phyloP scores from a whole-genome alignment of 2,888 invertebrate genomes.

The Acleris emargana region DNA sequence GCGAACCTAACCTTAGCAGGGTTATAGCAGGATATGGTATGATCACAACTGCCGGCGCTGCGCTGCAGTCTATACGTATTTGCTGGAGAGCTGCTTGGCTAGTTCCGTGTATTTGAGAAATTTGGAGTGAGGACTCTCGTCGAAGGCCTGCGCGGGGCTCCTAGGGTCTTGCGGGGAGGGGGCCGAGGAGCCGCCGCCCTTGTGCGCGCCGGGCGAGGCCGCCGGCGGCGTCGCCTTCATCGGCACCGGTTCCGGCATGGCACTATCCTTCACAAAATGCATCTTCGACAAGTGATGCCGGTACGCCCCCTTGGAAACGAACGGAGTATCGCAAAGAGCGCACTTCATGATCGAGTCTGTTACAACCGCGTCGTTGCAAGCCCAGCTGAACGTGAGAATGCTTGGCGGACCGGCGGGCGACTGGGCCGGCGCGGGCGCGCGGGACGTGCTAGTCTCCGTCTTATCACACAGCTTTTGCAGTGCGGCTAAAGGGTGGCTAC shows the following conservation, averaged over 20 bases:
- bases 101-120: constrained; percentile 99
- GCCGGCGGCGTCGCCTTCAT: constrained; percentile 82
- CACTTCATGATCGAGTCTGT: constrained; percentile 97
- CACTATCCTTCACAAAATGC: constrained; percentile 97
- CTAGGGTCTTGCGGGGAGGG: constrained; percentile 83
- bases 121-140: constrained; percentile 97
- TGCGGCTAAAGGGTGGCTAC: constrained; percentile 96
- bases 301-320: constrained; percentile 98
- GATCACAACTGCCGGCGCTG: constrained; percentile 84
- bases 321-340: constrained; percentile 97
- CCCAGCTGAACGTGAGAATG: constrained; percentile 96
- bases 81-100: constrained; percentile 98
- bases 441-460: constrained; percentile 90
- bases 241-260: constrained; percentile 89
- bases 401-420: constrained; percentile 90
- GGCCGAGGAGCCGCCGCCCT: constrained; percentile 70
- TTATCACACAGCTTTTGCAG: constrained; percentile 98
- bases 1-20: constrained; percentile 79
- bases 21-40: constrained; percentile 90
- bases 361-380: constrained; percentile 95
- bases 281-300: constrained; percentile 97
- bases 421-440: constrained; percentile 77
- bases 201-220: constrained; percentile 73
- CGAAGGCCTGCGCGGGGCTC: constrained; percentile 86
- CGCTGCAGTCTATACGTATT: constrained; percentile 90